Evolutionary conservation across 35 echinoderm and acorn worm genomes (phyloP).

Genomic region (Acanthaster planci): DNA sequence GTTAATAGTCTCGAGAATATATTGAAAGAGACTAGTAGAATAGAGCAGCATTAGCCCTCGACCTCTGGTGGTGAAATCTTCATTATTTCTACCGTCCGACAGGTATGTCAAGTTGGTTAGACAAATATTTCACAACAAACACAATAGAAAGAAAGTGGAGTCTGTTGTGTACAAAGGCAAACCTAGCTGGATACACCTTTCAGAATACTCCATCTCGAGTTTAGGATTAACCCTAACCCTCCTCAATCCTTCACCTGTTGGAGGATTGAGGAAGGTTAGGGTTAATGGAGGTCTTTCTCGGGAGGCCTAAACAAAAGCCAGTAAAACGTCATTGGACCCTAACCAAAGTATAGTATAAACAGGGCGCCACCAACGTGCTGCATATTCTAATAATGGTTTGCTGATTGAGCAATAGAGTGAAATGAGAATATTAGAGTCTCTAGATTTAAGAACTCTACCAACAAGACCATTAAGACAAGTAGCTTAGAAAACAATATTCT

Average conservation of each 20-base stretch:
- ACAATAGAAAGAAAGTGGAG: not conserved
- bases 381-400: not conserved
- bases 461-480: not conserved
- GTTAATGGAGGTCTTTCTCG: not conserved
- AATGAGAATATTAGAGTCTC: not conserved
- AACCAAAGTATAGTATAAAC: not conserved
- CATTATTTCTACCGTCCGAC: not conserved
- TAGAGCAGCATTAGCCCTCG: not conserved
- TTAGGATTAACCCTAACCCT: too few species aligned
- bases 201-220: not conserved
- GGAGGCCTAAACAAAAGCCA: not conserved
- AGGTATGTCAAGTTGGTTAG: not conserved
- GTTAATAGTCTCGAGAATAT: not conserved
- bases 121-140: not conserved
- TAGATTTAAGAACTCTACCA: not conserved
- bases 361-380: not conserved
- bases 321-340: not conserved
- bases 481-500: not conserved
- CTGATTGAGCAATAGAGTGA: constrained; percentile 4
- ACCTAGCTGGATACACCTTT: not conserved
- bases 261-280: too few species aligned
- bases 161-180: not conserved
- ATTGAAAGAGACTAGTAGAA: not conserved
- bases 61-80: not conserved
- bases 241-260: too few species aligned